Evolutionary conservation across 2,888 invertebrate species (phyloP), one percentile per base, ranked within the genome.

Genomic region (Ptychoptera albimana): DNA sequence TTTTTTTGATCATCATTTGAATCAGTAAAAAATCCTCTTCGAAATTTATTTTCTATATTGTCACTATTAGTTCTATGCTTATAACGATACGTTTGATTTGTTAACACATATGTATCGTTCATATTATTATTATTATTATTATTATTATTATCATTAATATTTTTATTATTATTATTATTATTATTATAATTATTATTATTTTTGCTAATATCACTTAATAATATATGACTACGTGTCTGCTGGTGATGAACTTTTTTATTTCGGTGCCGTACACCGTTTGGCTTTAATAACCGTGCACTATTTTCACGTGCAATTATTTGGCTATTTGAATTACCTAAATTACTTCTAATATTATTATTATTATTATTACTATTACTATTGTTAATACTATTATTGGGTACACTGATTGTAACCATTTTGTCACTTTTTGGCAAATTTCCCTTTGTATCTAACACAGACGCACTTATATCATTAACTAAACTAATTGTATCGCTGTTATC

Each of bases 261-360:
- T 44, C n/a, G 23, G 39, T 39, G 46, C 11, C 42, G 42, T 15
- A 42, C 35, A 44, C 30, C 13, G 14, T 23, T 46, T 42, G 42
- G 39, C 46, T 43, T 44, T 43, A 46, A 45, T 49, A 34, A 14
- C 6, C 10, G 29, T 29, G 35, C 9, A 13, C 11, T 9, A 15
- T 39, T 34, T 11, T 39, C 31, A 29, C 43, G 42, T 11, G 38
- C 34, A 39, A 31, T 37, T 43, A 16, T 23, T 14, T 35, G 31
- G 37, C 37, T 37, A 45, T 45, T 45, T 32, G 32, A 15, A 35
- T 39, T 36, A 32, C 34, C 23, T 31, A 23, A 15, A 39, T 37
- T 37, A 41, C 31, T 46, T 41, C 35, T 44, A 38, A 23, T 34
- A 12, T 29, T 32, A 41, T 15, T 31, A 16, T 46, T 44, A 29